Base-by-base conservation (phyloP, 2,888 invertebrate genomes). In the Meiosimyza decipiens region DNA sequence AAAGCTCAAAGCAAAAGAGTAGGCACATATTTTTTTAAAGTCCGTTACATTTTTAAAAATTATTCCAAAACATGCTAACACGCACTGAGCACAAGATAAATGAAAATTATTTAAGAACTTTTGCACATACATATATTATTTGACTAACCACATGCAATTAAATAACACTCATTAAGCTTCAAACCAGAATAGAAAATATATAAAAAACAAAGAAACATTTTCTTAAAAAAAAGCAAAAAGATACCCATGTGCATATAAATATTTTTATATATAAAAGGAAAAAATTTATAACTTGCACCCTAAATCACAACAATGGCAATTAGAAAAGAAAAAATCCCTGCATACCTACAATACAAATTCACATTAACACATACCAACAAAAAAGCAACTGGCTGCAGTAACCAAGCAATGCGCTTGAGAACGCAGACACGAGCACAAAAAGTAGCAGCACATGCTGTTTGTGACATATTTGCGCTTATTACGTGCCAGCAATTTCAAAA, bases 401-500 rank as follows among this genome's bases (percentile, higher is more conserved):
- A 9, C 1, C 6, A 40, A 40, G 9, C 4, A 40, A 1, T 40
- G 40, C 40, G 9, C 40, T 40, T 9, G 40, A 40, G 40, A 9
- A 9, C 40, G 9, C 40, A 40, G 40, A 40, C 40, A 40, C 40
- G 40, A 18, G 5, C 5, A 18, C 12, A 18, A 57, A 16, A 16
- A 57, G 18, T 6, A 57, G n/a, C 12, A 18, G 28, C 59, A 60
- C 59, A 60, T 60, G 59, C 33, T 60, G 40, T 40, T 3, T 40
- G 9, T 40, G 59, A 60, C 59, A 60, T 60, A 28, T 60, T 60
- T 18, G 57, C 59, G 59, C 11, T 22, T 22, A 59, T 59, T 57
- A 68, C 59, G 68, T 68, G 68, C 47, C 50, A 47, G 49, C 18
- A 47, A 59, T 68, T 57, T 18, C 12, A 66, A 74, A 72, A 33